These are phyloP conservation scores for Hemibagrus wyckioides DNA, from an alignment of 2,113 vertebrate genomes.

Conservation along the genomic window DNA sequence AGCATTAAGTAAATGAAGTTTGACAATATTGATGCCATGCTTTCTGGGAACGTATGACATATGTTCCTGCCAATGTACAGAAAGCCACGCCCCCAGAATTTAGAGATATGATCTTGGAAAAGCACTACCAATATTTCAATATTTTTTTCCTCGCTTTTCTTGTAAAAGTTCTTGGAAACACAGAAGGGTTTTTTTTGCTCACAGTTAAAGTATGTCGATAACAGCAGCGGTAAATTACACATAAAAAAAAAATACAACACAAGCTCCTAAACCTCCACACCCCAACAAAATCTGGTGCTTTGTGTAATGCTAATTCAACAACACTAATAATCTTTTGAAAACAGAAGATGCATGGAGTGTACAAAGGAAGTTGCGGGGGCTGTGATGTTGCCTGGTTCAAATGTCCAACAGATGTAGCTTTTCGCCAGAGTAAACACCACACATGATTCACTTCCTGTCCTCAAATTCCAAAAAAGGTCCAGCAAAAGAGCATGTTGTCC, in stretches of 20 bases:
- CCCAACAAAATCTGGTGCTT: not conserved
- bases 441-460: constrained; percentile 40
- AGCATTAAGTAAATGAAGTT: not conserved
- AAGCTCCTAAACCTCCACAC: not conserved
- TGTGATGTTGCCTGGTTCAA: not conserved
- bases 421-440: constrained; percentile 22
- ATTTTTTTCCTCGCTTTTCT: not conserved
- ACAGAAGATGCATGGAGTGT: not conserved
- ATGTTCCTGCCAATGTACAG: not conserved
- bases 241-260: not conserved
- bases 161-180: not conserved
- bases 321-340: constrained; percentile 9
- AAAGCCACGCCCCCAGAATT: not conserved
- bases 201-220: not conserved
- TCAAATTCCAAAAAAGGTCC: constrained; percentile 8
- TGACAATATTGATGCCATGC: too few relatives aligned
- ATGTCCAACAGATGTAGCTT: constrained; percentile 32
- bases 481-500: constrained; percentile 23
- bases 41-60: too few relatives aligned
- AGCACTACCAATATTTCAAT: not conserved
- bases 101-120: not conserved
- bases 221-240: not conserved
- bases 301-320: not conserved
- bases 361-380: constrained; percentile 4
- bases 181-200: not conserved